Conservation (phyloP, 1,140 invertebrate genomes). For the Atta texana region DNA sequence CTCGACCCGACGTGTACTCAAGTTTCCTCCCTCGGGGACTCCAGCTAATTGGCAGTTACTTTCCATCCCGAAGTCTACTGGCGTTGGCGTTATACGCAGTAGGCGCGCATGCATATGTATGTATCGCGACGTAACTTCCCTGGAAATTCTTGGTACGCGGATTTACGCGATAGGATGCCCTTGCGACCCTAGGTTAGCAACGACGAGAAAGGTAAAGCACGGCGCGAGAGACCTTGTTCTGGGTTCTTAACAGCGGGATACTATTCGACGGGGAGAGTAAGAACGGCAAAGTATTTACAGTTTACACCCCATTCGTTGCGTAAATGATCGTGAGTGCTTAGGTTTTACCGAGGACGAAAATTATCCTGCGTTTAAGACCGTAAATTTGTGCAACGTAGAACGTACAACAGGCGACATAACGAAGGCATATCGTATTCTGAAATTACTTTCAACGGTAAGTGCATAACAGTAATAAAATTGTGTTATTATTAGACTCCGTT, state of each 20-base stretch:
- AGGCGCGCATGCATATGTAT: constrained; percentile 72
- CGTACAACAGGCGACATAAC: not conserved
- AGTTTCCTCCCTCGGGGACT: constrained; percentile 60
- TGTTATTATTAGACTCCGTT: not conserved
- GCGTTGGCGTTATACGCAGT: constrained; percentile 68
- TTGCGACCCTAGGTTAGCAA: constrained; percentile 48
- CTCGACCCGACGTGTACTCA: constrained; percentile 34
- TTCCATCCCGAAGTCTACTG: constrained; percentile 72
- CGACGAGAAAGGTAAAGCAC: constrained; percentile 35
- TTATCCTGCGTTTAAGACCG: constrained; percentile 18
- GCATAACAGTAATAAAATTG: constrained; percentile 27
- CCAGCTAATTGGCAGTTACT: constrained; percentile 76
- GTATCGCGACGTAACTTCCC: constrained; percentile 64
- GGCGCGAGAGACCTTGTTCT: constrained; percentile 40
- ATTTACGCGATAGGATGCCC: constrained; percentile 74
- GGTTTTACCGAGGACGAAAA: constrained; percentile 32
- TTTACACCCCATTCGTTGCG: constrained; percentile 56
- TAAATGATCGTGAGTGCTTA: constrained; percentile 36
- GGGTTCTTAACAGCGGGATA: constrained; percentile 1
- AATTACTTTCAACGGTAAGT: not conserved
- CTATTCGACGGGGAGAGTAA: constrained; percentile 22
- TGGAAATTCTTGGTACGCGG: constrained; percentile 72
- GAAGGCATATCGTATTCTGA: constrained; percentile 7
- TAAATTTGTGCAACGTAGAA: not conserved
- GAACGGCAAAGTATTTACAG: constrained; percentile 63